Percentiles rank a stretch among this genome's conserved stretches.
phyloP scores from a whole-genome alignment of 1,140 invertebrate species.

The Nomia melanderi region DNA sequence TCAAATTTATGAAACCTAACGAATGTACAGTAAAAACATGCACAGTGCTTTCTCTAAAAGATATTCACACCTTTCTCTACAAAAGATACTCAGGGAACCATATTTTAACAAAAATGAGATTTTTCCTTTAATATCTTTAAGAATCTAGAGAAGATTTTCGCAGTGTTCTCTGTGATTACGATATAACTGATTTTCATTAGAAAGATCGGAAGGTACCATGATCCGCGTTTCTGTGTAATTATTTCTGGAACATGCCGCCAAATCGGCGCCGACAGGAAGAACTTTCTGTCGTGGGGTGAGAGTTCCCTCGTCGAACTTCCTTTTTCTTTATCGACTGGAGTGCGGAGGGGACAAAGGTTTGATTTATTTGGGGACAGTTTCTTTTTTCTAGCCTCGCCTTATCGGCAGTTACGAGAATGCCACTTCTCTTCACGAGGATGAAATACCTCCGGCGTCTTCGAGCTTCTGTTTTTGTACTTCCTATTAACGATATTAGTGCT shows the following conservation, averaged over 20 bases:
- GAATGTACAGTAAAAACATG: too few species aligned
- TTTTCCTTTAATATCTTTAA: too few species aligned
- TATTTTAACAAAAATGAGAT: too few species aligned
- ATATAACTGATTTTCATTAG: too few species aligned
- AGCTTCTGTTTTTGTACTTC: neutral
- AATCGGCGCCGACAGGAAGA: neutral
- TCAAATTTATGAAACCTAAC: too few species aligned
- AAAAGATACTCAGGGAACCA: too few species aligned
- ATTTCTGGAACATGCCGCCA: neutral
- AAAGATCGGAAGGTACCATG: too few species aligned
- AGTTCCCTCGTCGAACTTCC: neutral
- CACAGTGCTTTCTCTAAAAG: too few species aligned
- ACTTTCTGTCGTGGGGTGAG: neutral
- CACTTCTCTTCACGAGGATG: neutral
- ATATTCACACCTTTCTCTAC: too few species aligned
- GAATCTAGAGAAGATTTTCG: too few species aligned
- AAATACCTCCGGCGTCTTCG: neutral
- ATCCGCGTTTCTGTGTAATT: conserved; percentile 12
- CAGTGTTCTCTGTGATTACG: too few species aligned
- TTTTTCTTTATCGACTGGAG: neutral
- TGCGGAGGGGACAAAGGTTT: neutral
- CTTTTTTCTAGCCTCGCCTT: neutral
- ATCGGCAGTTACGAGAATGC: neutral
- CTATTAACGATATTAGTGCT: neutral
- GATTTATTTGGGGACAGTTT: neutral